Percentiles rank a stretch among this genome's conserved stretches.
phyloP scores from a whole-genome alignment of 2,113 vertebrate genomes.

The Callithrix jacchus region DNA sequence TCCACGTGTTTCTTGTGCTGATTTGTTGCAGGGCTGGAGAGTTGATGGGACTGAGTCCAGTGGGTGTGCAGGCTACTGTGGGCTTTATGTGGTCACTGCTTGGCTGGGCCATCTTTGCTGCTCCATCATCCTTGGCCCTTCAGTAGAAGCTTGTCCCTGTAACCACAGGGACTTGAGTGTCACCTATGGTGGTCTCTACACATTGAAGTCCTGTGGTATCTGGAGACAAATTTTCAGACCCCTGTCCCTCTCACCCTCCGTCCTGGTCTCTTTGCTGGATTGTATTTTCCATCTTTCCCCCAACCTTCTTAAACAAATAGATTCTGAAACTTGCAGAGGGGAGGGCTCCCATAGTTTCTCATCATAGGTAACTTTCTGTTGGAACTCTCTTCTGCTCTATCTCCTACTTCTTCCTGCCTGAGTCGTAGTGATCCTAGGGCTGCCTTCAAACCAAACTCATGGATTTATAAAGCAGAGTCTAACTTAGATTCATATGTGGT shows the following conservation, averaged over 20 bases:
- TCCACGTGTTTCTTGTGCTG: too few species aligned
- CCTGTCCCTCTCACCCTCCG: neutral
- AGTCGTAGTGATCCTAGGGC: neutral
- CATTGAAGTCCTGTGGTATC: too few species aligned
- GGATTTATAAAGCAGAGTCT: neutral
- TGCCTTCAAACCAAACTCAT: neutral
- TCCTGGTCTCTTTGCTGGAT: neutral
- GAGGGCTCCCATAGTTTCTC: neutral
- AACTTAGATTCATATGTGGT: neutral
- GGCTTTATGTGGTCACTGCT: too few species aligned
- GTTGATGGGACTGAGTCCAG: too few species aligned
- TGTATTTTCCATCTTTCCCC: neutral
- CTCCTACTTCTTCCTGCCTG: neutral
- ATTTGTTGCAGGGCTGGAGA: too few species aligned
- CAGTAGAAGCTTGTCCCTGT: too few species aligned
- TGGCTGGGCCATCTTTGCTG: too few species aligned
- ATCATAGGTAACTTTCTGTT: neutral
- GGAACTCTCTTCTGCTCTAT: neutral
- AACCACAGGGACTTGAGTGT: neutral
- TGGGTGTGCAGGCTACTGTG: rapidly evolving
- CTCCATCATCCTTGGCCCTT: too few species aligned
- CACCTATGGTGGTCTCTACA: rapidly evolving
- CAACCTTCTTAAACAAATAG: neutral
- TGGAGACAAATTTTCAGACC: neutral
- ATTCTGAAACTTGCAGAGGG: neutral